Conservation (phyloP, 2,888 invertebrate genomes). For the Cecidostiba fungosa region DNA sequence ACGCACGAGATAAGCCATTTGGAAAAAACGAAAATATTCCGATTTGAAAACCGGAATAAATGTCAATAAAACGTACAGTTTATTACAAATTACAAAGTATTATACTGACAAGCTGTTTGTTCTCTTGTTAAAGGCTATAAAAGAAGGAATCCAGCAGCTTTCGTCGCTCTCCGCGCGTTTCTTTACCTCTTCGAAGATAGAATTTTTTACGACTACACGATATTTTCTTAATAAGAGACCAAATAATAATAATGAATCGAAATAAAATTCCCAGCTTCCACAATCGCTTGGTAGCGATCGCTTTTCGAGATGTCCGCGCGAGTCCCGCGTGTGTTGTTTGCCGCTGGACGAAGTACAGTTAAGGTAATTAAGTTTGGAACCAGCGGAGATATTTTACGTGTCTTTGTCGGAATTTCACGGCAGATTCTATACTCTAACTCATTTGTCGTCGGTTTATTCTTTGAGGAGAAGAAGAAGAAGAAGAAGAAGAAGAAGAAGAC, state of each 20-base stretch:
- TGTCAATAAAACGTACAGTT: slow-evolving; percentile 51
- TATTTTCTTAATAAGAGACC: slow-evolving; percentile 59
- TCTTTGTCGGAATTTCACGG: slow-evolving; percentile 57
- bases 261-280: slow-evolving; percentile 54
- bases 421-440: slow-evolving; percentile 59
- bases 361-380: slow-evolving; percentile 58
- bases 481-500: neutral
- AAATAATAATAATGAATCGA: slow-evolving; percentile 50
- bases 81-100: slow-evolving; percentile 55
- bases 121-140: slow-evolving; percentile 53
- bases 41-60: slow-evolving; percentile 37
- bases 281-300: slow-evolving; percentile 51
- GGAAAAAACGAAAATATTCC: neutral
- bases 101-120: slow-evolving; percentile 58
- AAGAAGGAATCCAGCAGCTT: slow-evolving; percentile 54
- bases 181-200: slow-evolving; percentile 36
- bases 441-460: slow-evolving; percentile 46
- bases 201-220: slow-evolving; percentile 57
- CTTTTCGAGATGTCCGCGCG: slow-evolving; percentile 29
- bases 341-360: slow-evolving; percentile 54
- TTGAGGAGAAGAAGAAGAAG: slow-evolving; percentile 17
- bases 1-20: neutral
- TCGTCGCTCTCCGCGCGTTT: neutral
- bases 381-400: slow-evolving; percentile 48
- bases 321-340: neutral